Evolutionary conservation across 2,888 invertebrate species (phyloP), one percentile per base, ranked within the genome.

Genomic region (Cepaea hortensis): DNA sequence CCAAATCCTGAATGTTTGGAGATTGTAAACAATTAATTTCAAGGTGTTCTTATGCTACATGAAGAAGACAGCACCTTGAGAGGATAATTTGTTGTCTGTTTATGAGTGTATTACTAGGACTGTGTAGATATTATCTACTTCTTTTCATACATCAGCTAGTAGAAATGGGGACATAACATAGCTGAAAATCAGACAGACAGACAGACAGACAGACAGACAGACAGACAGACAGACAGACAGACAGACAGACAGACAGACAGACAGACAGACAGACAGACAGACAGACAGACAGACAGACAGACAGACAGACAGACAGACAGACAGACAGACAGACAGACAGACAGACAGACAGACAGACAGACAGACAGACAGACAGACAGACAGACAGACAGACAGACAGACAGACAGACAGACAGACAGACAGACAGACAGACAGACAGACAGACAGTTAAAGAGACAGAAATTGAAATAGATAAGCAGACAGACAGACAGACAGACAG

Each of bases 401-500:
- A 4, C 5, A 68, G 20, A 20, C 3, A 68, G n/a, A 15, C 5
- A 68, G 15, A 20, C 5, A 68, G 68, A 15, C 5, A 68, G n/a
- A 15, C 5, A 68, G n/a, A 15, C 4, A 20, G n/a, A 20, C 5
- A 68, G 15, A 20, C 68, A 68, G n/a, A 68, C 15, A 20, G n/a
- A 15, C 68, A n/a, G n/a, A 15, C 68, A 68, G 68, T 9, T 13
- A 68, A 13, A 68, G 4, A 68, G 68, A 68, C 68, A 73, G 35
- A 73, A 11, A 73, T 11, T 20, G 18, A 73, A 23, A 73, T 23
- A 73, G 73, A 73, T 23, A 73, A 23, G 23, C 73, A 73, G 73
- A 73, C 73, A 73, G 73, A 73, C 73, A 73, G 73, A 73, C 73
- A 73, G 73, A 35, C 73, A 73, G 73, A 35, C 73, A 73, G 73